Base-by-base conservation (phyloP, 2,888 invertebrate species). In the Gonocerus acuteangulatus region DNA sequence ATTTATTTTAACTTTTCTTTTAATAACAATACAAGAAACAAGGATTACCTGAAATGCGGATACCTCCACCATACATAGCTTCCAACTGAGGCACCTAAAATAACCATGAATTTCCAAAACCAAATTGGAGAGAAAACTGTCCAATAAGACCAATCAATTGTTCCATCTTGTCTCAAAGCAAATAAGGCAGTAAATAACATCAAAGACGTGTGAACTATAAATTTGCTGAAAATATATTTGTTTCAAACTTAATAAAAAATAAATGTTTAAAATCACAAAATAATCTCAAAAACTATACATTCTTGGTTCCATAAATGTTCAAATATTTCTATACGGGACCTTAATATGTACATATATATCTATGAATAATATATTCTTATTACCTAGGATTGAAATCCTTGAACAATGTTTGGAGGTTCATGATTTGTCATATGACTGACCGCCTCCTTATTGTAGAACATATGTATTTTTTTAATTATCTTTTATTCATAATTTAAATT, bases 31-130 rank as follows among this genome's bases (percentile, higher is more conserved):
- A 15, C 3, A 47, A 7, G 11, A 3, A 19, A 2, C 6, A 47
- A 9, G 19, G 3, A 18, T 15, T 52, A 89, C 92, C 91, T 86
- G 75, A 93, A 93, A 72, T 95, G 95, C 51, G 97, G 96, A 77
- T 93, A 89, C 70, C 89, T 83, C 85, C 93, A 93, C 95, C 96
- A 97, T 16, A 95, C 88, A 72, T 90, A 88, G 69, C 92, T 91
- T 54, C 97, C 97, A 62, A 95, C 82, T 48, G 87, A 82, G 44
- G 95, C 95, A 62, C 96, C 97, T 59, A 85, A 72, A 42, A 96
- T 86, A 15, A 94, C 95, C 73, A 95, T 80, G 65, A 84, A 81
- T 74, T 99, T 97, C 95, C 97, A 97, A 69, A 95, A 83, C 95
- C 95, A 99, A 72, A 99, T 85, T 54, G 99, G 97, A 18, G 89